These are phyloP conservation scores for Chaunax sp. DNA, from an alignment of 2,797 vertebrate genomes.

Conservation along the genomic window DNA sequence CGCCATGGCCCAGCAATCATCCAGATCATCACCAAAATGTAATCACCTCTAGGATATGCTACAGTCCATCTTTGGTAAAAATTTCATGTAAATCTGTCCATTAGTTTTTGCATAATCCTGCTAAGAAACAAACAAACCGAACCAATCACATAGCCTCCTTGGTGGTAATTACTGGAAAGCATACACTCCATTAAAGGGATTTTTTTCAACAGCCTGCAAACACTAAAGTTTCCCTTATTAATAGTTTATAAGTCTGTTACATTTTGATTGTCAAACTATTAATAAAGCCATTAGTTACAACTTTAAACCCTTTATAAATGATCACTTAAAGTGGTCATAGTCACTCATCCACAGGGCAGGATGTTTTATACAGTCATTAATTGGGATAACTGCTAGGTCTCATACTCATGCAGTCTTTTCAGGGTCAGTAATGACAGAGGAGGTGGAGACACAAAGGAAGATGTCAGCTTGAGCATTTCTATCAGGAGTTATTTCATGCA, in stretches of 20 bases:
- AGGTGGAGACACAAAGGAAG: constrained; percentile 28
- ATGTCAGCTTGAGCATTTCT: constrained; percentile 57
- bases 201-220: too few species aligned
- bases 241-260: neutral
- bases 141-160: too few species aligned
- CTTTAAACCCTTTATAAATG: neutral
- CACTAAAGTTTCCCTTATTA: neutral
- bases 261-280: neutral
- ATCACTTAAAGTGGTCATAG: neutral
- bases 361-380: neutral
- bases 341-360: neutral
- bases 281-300: neutral
- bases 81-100: too few species aligned
- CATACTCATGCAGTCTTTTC: neutral
- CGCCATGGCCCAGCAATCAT: too few species aligned
- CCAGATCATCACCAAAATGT: too few species aligned
- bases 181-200: neutral
- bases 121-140: too few species aligned
- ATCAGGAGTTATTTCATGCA: constrained; percentile 75
- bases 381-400: constrained; percentile 3
- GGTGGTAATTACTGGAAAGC: neutral
- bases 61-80: too few species aligned
- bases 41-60: too few species aligned
- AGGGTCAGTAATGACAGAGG: constrained; percentile 28
- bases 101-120: too few species aligned